Evolutionary conservation across 2,113 vertebrate genomes (phyloP).

Genomic region (Tragelaphus buxtoni): DNA sequence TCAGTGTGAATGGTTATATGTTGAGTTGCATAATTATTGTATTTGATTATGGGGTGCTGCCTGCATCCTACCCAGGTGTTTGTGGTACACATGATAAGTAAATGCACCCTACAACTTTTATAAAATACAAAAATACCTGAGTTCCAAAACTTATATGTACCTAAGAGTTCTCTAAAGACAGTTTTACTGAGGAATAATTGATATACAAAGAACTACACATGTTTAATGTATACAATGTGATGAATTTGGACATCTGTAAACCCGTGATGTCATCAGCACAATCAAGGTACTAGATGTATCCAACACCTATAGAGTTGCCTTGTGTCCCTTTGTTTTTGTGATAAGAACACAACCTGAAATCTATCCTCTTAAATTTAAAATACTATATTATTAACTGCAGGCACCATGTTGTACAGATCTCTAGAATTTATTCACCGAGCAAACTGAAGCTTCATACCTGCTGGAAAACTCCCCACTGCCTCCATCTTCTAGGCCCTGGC

Average conservation of each 20-base stretch:
- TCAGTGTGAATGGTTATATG: not conserved
- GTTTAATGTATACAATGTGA: not conserved
- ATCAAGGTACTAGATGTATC: not conserved
- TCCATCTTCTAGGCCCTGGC: not conserved
- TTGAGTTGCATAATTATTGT: not conserved
- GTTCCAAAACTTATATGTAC: not conserved
- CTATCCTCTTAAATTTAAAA: not conserved
- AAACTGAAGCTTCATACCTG: not conserved
- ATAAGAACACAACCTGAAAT: not conserved
- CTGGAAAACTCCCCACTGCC: not conserved
- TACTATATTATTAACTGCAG: not conserved
- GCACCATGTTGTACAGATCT: not conserved
- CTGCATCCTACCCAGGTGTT: not conserved
- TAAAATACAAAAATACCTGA: not conserved
- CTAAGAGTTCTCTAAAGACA: not conserved
- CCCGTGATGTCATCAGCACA: not conserved
- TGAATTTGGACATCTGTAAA: not conserved
- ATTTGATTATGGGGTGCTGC: not conserved
- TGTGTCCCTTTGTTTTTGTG: not conserved
- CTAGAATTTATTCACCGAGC: not conserved
- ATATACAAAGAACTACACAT: not conserved
- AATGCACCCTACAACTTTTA: not conserved
- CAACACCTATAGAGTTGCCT: not conserved
- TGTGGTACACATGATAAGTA: not conserved
- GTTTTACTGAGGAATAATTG: not conserved